Conservation (phyloP, 2,113 vertebrate genomes). For the Lampris megalopsis region DNA sequence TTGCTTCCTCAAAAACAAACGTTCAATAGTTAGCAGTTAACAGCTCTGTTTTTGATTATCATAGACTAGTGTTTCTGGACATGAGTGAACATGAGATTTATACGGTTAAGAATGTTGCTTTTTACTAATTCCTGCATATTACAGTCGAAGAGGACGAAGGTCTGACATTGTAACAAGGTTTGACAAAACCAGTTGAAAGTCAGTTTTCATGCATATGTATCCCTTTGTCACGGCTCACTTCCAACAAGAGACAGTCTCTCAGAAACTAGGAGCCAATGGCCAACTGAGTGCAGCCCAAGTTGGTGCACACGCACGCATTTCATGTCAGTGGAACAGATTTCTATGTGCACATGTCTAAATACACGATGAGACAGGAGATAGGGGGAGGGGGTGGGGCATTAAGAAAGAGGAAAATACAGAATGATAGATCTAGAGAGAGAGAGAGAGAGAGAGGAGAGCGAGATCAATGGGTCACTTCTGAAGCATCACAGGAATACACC, state of each 20-base stretch:
- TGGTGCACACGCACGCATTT: conserved; percentile 42
- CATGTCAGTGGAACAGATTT: conserved; percentile 58
- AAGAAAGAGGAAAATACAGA: too few species aligned
- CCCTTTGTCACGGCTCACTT: conserved; percentile 18
- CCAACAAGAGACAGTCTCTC: conserved; percentile 10
- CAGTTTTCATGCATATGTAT: not conserved
- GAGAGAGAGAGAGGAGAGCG: conserved; percentile 23
- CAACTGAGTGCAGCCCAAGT: conserved; percentile 35
- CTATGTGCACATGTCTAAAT: conserved; percentile 34
- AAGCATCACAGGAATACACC: conserved; percentile 41
- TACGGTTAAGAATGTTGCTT: conserved; percentile 10
- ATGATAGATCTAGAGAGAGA: conserved; percentile 2
- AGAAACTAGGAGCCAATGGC: not conserved
- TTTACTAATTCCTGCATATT: not conserved
- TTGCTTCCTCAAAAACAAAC: not conserved
- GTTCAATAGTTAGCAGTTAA: not conserved
- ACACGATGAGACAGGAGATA: conserved; percentile 30
- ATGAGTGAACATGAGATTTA: conserved; percentile 18
- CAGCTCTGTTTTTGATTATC: not conserved
- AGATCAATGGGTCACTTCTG: conserved; percentile 51
- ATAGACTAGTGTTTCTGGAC: not conserved
- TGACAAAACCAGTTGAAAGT: not conserved
- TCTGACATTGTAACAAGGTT: not conserved
- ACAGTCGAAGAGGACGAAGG: not conserved
- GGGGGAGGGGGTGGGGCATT: not conserved